Base-by-base conservation (phyloP, 2,888 invertebrate species). In the Meganola albula region DNA sequence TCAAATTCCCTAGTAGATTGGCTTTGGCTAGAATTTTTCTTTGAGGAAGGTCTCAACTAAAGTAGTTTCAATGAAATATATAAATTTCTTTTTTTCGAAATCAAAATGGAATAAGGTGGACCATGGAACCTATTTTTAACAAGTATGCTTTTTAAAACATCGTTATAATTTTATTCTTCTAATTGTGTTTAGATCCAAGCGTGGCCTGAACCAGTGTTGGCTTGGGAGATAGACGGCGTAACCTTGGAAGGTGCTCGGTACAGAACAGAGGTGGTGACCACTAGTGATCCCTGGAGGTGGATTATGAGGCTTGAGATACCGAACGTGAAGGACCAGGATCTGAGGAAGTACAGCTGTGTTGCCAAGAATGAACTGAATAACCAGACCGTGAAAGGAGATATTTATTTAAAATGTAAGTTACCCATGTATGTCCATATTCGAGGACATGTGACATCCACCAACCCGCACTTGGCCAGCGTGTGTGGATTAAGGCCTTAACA, bases 151-250 rank as follows among this genome's bases (percentile, higher is more conserved):
- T n/a, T n/a, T n/a, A n/a, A n/a, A n/a, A n/a, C n/a, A n/a, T n/a
- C n/a, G n/a, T n/a, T n/a, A 9, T 6, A 18, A 20, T 1, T 5
- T 25, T 1, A 0, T 7, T 10, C 30, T 9, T 1, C 1, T 4
- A n/a, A n/a, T n/a, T n/a, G n/a, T 32, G 23, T 38, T 4, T 48
- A 89, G 89, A 91, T 95, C 12, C 96, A 97, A 80, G 95, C 95
- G 0, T 96, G 91, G 76, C 96, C 96, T 0, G 93, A 93, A 56
- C 92, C 96, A 1, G 89, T 94, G 0, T 88, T 92, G 29, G 95
- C 94, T 53, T 97, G 97, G 97, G 94, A 95, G 62, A 87, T 90
- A 9, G 93, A 94, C 54, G 94, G 93, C 2, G 85, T 91, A 13
- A 88, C 93, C 5, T 74, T 96, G 4, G 94, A 94, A 66, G 76